phyloP scores from a whole-genome alignment of 37 sponge, comb jelly and placozoan genomes.

The Aphrocallistes beatrix region DNA sequence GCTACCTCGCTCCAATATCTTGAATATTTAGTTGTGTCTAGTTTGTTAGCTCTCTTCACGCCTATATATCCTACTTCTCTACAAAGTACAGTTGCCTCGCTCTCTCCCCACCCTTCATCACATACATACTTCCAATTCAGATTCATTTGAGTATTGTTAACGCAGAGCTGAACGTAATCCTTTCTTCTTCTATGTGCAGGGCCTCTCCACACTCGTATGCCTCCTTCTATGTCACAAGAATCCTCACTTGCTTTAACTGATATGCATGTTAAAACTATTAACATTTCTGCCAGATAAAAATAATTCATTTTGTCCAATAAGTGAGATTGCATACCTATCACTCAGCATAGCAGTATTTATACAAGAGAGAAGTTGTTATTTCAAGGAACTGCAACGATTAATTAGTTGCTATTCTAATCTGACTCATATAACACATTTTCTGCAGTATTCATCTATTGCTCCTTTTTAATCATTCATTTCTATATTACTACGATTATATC shows the following conservation, averaged over 20 bases:
- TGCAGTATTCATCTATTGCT: not conserved
- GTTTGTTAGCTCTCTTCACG: too few relatives aligned
- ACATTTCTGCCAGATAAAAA: not conserved
- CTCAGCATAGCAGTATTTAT: too few relatives aligned
- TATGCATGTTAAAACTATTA: not conserved
- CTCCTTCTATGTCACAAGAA: not conserved
- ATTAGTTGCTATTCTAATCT: not conserved
- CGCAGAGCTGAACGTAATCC: not conserved
- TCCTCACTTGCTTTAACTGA: not conserved
- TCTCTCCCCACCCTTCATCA: not conserved
- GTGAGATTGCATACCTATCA: not conserved
- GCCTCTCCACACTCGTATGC: not conserved
- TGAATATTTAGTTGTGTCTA: not conserved
- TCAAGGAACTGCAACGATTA: too few relatives aligned
- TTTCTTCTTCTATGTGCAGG: not conserved
- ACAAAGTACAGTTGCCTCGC: not conserved
- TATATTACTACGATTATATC: not conserved
- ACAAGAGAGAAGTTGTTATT: too few relatives aligned
- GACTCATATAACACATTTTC: not conserved
- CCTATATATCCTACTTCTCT: not conserved
- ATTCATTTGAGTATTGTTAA: not conserved
- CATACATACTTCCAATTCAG: not conserved
- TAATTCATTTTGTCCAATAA: not conserved
- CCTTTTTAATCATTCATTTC: not conserved
- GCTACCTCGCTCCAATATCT: not conserved